Evolutionary conservation across 2,888 invertebrate genomes (phyloP), one percentile per base, ranked within the genome.

Genomic region (Ophion ventricosus): DNA sequence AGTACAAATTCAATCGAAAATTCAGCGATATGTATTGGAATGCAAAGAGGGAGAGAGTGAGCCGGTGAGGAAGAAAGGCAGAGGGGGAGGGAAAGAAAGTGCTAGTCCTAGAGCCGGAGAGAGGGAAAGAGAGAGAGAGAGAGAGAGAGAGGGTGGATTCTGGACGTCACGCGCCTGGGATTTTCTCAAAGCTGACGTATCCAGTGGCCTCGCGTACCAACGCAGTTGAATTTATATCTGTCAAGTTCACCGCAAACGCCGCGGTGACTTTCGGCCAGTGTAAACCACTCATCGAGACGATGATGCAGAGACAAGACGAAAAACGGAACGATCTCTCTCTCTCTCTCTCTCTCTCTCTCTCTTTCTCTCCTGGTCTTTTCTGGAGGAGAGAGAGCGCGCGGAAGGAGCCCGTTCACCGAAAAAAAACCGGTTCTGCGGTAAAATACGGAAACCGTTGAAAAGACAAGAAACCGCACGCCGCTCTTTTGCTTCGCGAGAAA

Each of bases 391-490:
- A 61, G 63, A 74, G 74, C 49, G 77, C 84, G 77, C 84, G 81
- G 81, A 84, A 84, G 84, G 84, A 84, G 81, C 84, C 79, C 73
- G 79, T 80, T 82, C 75, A 82, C 82, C 76, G 82, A 85, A 85
- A 86, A 87, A 87, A 86, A 87, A 87, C 87, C 87, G 87, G 87
- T 87, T 87, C 83, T 82, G 80, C 80, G 83, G 86, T 87, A 84
- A 85, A 86, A 79, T 82, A 83, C 85, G 85, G 84, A 86, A 87
- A 87, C 85, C 84, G 86, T 85, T 86, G 85, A 87, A 83, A 83
- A 85, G 84, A 85, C 87, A 86, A 87, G 86, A 86, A 86, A 83
- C 84, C 84, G 83, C 83, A 80, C 80, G 75, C 77, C 80, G 80
- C 70, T 80, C 67, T 69, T 63, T 67, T 70, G 67, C 74, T 56